Percentiles rank a stretch among this genome's conserved stretches.
Evolutionary conservation across 2,797 vertebrate species (phyloP).

Genomic region (Eulemur rubriventer): DNA sequence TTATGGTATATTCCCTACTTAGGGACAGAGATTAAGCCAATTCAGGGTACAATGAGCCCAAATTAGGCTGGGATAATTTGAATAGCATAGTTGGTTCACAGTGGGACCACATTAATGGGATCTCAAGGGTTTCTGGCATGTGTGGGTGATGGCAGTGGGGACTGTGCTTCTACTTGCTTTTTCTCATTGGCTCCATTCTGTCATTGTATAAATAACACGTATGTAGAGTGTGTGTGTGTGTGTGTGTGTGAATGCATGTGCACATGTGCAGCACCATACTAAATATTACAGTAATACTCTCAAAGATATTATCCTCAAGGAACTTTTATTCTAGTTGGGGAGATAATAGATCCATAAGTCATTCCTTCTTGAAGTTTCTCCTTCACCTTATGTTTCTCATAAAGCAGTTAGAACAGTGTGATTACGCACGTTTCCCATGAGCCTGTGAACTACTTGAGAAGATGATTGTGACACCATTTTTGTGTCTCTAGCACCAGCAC

Average conservation of each 20-base stretch:
- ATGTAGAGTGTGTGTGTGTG: too few relatives aligned
- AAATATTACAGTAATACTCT: neutral
- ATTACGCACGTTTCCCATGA: neutral
- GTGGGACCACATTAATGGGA: neutral
- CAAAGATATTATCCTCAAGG: neutral
- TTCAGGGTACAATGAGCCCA: neutral
- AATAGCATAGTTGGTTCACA: neutral
- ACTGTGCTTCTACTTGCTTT: neutral
- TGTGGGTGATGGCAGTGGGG: neutral
- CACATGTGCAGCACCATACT: neutral
- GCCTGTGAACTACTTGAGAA: neutral
- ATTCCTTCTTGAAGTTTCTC: constrained; percentile 3
- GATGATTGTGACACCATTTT: neutral
- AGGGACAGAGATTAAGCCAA: neutral
- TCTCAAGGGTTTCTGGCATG: neutral
- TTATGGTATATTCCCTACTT: neutral
- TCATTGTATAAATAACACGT: neutral
- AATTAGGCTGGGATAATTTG: neutral
- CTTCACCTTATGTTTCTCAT: neutral
- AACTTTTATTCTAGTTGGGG: neutral
- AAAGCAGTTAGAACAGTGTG: neutral
- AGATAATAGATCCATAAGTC: neutral
- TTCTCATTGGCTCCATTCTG: neutral
- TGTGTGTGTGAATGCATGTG: too few relatives aligned
- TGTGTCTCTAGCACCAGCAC: neutral